These are phyloP conservation scores for Urocynchramus pylzowi DNA, from an alignment of 2,113 vertebrate genomes.

Conservation along the genomic window DNA sequence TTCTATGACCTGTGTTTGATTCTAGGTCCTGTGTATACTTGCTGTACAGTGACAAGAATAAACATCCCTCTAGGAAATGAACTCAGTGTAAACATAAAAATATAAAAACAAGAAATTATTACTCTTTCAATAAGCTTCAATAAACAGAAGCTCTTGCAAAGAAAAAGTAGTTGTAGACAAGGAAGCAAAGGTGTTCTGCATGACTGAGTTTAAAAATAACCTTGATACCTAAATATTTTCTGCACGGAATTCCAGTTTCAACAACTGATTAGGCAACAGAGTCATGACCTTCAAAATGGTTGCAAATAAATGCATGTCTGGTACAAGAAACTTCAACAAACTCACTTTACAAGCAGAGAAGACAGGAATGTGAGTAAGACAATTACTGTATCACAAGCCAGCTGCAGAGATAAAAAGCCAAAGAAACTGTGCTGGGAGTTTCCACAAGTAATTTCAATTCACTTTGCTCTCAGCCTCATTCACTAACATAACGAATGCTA, in stretches of 20 bases:
- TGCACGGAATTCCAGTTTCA: not conserved
- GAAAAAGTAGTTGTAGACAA: not conserved
- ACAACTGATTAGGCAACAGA: not conserved
- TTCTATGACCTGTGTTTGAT: not conserved
- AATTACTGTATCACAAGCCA: not conserved
- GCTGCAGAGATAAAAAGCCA: not conserved
- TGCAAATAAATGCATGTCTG: not conserved
- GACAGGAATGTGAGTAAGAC: not conserved
- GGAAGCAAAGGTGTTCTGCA: not conserved
- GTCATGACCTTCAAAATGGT: not conserved
- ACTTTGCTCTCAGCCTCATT: not conserved
- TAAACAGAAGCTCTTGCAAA: not conserved
- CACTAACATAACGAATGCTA: not conserved
- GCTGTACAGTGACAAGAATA: not conserved
- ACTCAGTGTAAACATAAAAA: not conserved
- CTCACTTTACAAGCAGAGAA: not conserved
- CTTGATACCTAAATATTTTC: not conserved
- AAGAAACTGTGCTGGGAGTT: not conserved
- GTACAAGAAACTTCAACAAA: not conserved
- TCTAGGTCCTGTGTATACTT: not conserved
- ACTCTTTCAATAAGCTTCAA: not conserved
- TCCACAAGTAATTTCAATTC: not conserved
- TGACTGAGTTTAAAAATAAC: not conserved
- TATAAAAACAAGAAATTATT: fast-evolving
- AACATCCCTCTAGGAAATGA: not conserved